Percentiles rank a stretch among this genome's conserved stretches.
phyloP scores from a whole-genome alignment of 2,113 vertebrate genomes.

The Actinemys pallida region DNA sequence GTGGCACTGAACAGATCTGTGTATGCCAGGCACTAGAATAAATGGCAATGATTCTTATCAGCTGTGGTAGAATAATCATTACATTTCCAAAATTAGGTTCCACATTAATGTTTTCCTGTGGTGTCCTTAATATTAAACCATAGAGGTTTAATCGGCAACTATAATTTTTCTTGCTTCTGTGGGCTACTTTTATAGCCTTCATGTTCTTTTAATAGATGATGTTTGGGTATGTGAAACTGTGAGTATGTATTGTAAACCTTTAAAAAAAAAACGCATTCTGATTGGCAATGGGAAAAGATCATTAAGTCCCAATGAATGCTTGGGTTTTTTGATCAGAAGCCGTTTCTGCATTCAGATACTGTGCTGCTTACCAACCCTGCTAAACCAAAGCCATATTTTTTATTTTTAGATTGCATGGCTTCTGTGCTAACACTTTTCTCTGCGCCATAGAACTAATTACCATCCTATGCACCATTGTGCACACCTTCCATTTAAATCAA shows the following conservation, averaged over 20 bases:
- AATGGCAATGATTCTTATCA: constrained; percentile 20
- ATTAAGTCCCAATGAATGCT: constrained; percentile 47
- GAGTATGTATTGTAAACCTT: constrained; percentile 64
- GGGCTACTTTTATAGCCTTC: constrained; percentile 45
- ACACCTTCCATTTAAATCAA: constrained; percentile 17
- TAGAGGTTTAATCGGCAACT: constrained; percentile 46
- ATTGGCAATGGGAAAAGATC: constrained; percentile 55
- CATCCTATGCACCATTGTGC: neutral
- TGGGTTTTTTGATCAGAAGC: constrained; percentile 29
- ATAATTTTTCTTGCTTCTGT: constrained; percentile 39
- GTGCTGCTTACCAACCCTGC: constrained; percentile 34
- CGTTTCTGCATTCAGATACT: constrained; percentile 45
- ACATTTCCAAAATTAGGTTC: constrained; percentile 37
- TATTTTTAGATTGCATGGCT: constrained; percentile 58
- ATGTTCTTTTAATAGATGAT: neutral
- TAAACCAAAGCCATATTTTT: constrained; percentile 44
- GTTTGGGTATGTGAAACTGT: constrained; percentile 28
- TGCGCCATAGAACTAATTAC: constrained; percentile 21
- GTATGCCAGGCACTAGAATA: neutral
- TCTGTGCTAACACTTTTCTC: neutral
- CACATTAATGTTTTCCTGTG: constrained; percentile 52
- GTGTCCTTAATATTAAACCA: constrained; percentile 33
- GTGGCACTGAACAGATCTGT: neutral
- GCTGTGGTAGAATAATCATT: constrained; percentile 44
- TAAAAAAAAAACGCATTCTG: constrained; percentile 2